Base-by-base conservation (phyloP, 2,888 invertebrate genomes). In the Antheraea assamensis region DNA sequence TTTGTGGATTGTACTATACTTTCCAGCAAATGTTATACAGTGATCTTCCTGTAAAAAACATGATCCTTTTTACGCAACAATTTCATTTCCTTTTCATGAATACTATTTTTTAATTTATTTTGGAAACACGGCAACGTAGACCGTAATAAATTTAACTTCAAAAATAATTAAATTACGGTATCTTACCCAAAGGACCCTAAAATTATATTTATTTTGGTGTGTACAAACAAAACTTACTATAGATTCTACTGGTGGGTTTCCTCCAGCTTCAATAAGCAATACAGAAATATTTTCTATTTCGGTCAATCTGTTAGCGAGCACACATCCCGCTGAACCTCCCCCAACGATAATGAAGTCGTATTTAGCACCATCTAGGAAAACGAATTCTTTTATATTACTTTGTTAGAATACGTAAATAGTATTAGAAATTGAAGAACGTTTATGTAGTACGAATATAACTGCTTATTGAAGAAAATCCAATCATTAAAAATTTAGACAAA, bases 171-270 rank as follows among this genome's bases (percentile, higher is more conserved):
- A 0, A 58, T 58, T 1, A 10, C 30, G 13, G 66, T 35, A n/a
- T n/a, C n/a, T n/a, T n/a, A n/a, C n/a, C n/a, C n/a, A n/a, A n/a
- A n/a, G n/a, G 13, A 72, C 30, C n/a, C n/a, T 19, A 31, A 21
- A 31, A 13, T 30, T 5, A 17, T 21, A 17, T n/a, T 21, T 55
- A 72, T 21, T 66, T 21, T 19, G 66, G n/a, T 58, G 17, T 49
- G n/a, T 19, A 19, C 30, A 31, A n/a, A 21, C 49, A 58, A 52
- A 49, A 76, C 77, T 75, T 30, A 80, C 77, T 10, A 55, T 35
- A 31, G 73, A 52, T 71, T 78, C 78, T 35, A 74, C 74, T 2
- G 78, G 78, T 15, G 79, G 73, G 52, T 79, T 77, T 1, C 71
- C 70, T 0, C 78, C 80, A 24, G 73, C 73, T 30, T 75, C 75